Base-by-base conservation (phyloP, 2,797 vertebrate genomes). In the Alosa sapidissima region DNA sequence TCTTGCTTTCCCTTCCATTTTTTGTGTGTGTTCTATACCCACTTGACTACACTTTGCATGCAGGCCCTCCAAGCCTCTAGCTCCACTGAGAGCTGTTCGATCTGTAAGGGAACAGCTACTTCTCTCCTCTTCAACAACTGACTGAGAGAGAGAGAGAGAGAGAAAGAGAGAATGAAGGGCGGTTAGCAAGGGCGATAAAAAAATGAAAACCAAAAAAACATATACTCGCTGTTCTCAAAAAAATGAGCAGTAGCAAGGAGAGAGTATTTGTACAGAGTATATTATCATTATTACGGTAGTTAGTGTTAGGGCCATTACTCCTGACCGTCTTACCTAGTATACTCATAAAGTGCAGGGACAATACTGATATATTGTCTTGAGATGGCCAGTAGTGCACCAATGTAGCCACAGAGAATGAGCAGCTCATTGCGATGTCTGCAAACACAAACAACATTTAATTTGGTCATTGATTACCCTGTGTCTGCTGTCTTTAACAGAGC, bases 271-370 rank as follows among this genome's bases (percentile, higher is more conserved):
- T 16, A 13, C 36, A 58, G 1, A 65, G 16, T 65, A 16, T 68
- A 10, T 45, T 54, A 51, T 24, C 33, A 5, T 49, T 36, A 60
- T 65, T 75, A 33, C 14, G 48, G 28, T 28, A 28, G 28, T 28
- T 13, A 28, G 1, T 6, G 33, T 36, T 51, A 11, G 19, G 65
- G 52, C 51, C 36, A 36, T 82, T 11, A 19, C 3, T 6, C 55
- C 41, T 62, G 68, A 9, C 72, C 1, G 72, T 13, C 85, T 90
- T 95, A 99, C 98, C 97, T 98, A 82, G 98, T 99, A 82, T 98
- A 99, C 85, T 99, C 98, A 52, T 98, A 99, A 84, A 99, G 96
- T 45, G 97, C 97, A 62, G 98, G 97, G 19, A 99, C 96, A 33
- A 99, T 96, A 91, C 96, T 97, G 86, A 87, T 93, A 91, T 99